Evolutionary conservation across 2,797 vertebrate species (phyloP), one percentile per base, ranked within the genome.

Genomic region (Hoplostethus atlanticus): DNA sequence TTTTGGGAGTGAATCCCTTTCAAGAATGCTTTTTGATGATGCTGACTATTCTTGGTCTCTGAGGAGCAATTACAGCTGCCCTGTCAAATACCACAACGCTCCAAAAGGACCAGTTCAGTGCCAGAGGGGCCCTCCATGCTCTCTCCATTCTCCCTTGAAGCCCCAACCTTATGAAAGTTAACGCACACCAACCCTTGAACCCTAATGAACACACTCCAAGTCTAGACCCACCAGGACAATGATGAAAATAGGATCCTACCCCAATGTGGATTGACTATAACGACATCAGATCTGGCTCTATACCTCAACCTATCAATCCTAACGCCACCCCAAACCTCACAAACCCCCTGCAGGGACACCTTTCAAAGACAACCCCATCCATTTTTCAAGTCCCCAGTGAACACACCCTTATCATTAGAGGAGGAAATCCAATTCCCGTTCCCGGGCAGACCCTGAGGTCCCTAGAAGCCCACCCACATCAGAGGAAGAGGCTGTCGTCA

Each of bases 51-150:
- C 83, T 71, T 16, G 64, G 87, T 93, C 93, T 91, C 93, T 30
- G 65, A 70, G 90, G 93, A 86, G 90, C 92, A 93, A 94, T 93
- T 94, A 93, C 55, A 75, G 86, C 73, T 83, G 84, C 85, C 88
- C 86, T 91, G 91, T 92, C 91, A 93, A 92, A 92, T 86, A 90
- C 84, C 85, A 83, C 85, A 77, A 77, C 4, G 66, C 85, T 90
- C 85, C 71, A 80, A 87, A 30, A 91, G 87, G 82, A 87, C 86
- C 78, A 80, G 83, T 84, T 87, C 83, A 82, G 63, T 2, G 77
- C 90, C 84, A 74, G 77, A 83, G 90, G 87, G 87, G 81, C 70
- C 77, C 69, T 84, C 79, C 80, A 1, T n/a, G 55, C 15, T 48
- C 34, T 42, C 50, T 42, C 30, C 65, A 68, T 76, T 77, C 78